These are phyloP conservation scores for Brachyopa scutellaris DNA, from an alignment of 2,888 invertebrate species.

Conservation along the genomic window DNA sequence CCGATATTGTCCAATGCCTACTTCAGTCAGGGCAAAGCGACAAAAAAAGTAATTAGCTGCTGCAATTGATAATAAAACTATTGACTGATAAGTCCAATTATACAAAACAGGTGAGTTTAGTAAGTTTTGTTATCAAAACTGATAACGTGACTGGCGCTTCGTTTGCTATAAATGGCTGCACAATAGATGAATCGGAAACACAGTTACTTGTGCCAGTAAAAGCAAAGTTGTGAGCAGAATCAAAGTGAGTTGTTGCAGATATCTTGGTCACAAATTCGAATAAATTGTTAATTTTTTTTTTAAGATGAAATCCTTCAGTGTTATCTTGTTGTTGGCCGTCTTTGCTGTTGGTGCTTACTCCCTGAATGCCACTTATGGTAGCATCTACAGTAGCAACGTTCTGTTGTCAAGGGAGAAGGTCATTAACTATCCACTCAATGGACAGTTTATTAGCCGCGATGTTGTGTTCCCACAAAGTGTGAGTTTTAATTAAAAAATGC, in stretches of 20 bases:
- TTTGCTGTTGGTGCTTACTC: slow-evolving; percentile 30
- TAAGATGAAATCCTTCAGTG: slow-evolving; percentile 32
- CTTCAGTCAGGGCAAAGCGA: no score
- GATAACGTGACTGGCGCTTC: not conserved
- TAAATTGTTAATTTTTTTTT: not conserved
- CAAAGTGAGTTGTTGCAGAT: slow-evolving; percentile 21
- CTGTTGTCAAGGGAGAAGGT: slow-evolving; percentile 34
- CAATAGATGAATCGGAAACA: not conserved
- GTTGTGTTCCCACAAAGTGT: slow-evolving; percentile 44
- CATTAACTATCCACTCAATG: slow-evolving; percentile 4
- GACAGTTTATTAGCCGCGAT: slow-evolving; percentile 17
- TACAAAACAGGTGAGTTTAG: not conserved
- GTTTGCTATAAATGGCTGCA: slow-evolving; percentile 22
- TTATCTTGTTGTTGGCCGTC: slow-evolving; percentile 18
- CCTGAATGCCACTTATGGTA: slow-evolving; percentile 37
- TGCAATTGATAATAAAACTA: slow-evolving; percentile 9
- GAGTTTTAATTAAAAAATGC: slow-evolving; percentile 1
- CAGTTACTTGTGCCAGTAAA: not conserved
- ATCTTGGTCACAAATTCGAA: no score
- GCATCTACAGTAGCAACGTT: not conserved
- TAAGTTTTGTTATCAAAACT: slow-evolving; percentile 8
- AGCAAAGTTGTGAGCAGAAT: not conserved
- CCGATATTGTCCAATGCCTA: no score
- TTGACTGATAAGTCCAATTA: slow-evolving; percentile 25
- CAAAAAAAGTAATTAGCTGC: slow-evolving; percentile 19